phyloP scores from a whole-genome alignment of 2,888 invertebrate genomes.

The Synanthedon andrenaeformis region DNA sequence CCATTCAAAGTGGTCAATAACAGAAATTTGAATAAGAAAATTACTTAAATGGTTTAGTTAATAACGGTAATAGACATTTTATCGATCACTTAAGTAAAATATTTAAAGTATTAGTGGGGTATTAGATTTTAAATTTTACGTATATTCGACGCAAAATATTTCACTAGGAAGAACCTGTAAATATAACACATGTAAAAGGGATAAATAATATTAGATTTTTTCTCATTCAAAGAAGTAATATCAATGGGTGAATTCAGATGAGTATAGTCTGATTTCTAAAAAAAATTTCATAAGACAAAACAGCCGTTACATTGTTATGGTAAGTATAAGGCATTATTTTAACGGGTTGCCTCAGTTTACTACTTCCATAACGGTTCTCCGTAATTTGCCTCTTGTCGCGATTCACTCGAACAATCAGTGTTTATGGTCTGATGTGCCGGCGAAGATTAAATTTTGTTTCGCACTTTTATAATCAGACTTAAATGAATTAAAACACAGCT shows the following conservation, averaged over 20 bases:
- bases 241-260: background rate
- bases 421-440: conserved; percentile 19
- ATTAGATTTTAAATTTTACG: too few relatives aligned
- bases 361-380: conserved; percentile 19
- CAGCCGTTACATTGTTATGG: conserved; percentile 18
- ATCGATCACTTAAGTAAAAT: too few relatives aligned
- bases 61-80: too few relatives aligned
- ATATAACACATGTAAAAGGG: too few relatives aligned
- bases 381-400: conserved; percentile 14
- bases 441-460: conserved; percentile 15
- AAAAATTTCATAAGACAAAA: conserved; percentile 9
- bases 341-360: conserved; percentile 15
- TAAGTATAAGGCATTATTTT: conserved; percentile 14
- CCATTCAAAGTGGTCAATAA: too few relatives aligned
- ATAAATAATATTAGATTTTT: too few relatives aligned
- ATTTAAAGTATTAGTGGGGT: too few relatives aligned
- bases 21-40: too few relatives aligned
- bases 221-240: background rate
- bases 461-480: background rate
- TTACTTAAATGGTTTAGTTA: too few relatives aligned
- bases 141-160: too few relatives aligned
- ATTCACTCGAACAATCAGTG: conserved; percentile 19
- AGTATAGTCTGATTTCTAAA: conserved; percentile 1
- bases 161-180: too few relatives aligned
- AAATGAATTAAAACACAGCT: too few relatives aligned